These are phyloP conservation scores for Atherinomorus stipes DNA, from an alignment of 2,113 vertebrate species.

Conservation along the genomic window DNA sequence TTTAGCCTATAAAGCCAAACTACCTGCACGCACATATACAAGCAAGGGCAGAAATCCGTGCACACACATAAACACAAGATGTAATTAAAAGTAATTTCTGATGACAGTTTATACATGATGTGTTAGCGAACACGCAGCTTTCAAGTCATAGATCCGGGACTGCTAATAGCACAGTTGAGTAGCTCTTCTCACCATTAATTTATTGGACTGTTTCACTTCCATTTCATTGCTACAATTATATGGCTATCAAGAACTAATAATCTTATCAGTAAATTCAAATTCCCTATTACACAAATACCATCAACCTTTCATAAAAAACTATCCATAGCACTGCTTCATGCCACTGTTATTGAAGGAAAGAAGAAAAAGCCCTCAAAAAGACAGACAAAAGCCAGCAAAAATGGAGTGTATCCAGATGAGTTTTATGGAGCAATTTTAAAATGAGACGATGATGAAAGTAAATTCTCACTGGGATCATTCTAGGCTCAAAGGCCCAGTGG, in stretches of 20 bases:
- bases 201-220: not conserved
- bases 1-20: slow-evolving; percentile 63
- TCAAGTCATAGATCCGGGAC: not conserved
- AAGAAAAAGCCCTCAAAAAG: not conserved
- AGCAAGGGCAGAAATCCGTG: not conserved
- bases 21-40: slow-evolving; percentile 48
- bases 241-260: not conserved
- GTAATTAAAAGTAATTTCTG: slow-evolving; percentile 9
- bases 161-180: not conserved
- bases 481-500: not conserved
- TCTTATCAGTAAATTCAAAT: not conserved
- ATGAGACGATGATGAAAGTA: no score
- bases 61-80: slow-evolving; percentile 10
- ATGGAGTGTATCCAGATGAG: not conserved
- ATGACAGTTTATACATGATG: not conserved
- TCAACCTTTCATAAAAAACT: not conserved
- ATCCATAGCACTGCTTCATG: not conserved
- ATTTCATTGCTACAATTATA: not conserved
- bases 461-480: not conserved
- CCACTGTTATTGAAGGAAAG: not conserved
- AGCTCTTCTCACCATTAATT: not conserved
- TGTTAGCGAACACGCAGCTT: slow-evolving; percentile 16
- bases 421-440: not conserved
- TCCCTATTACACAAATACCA: not conserved
- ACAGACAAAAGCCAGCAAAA: not conserved